phyloP scores from a whole-genome alignment of 2,888 invertebrate genomes.

The Cryptocephalus primarius region DNA sequence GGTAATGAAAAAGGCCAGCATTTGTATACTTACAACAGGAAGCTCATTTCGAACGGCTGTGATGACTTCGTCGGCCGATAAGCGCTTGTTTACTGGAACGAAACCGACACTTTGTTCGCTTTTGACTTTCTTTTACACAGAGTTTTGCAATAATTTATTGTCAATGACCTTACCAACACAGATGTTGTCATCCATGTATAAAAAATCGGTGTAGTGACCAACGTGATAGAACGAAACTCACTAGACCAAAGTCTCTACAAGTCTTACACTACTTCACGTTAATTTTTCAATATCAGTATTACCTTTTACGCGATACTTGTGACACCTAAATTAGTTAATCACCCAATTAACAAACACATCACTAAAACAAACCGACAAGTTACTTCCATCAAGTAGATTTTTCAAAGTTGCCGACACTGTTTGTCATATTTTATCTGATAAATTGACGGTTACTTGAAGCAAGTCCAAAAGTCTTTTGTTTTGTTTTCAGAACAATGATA shows the following conservation, averaged over 20 bases:
- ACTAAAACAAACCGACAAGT: too few relatives aligned
- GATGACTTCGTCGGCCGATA: too few relatives aligned
- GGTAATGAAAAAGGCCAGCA: background rate
- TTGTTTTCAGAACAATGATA: background rate
- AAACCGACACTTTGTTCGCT: background rate
- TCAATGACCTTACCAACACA: conserved; percentile 26
- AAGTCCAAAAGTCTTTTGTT: background rate
- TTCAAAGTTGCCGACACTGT: too few relatives aligned
- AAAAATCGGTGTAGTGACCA: conserved; percentile 1
- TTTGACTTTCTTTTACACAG: background rate
- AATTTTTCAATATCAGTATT: too few relatives aligned
- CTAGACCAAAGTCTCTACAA: background rate
- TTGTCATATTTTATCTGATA: too few relatives aligned
- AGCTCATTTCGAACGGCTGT: conserved; percentile 33
- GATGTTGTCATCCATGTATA: conserved; percentile 11
- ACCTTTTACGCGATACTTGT: too few relatives aligned
- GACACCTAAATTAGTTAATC: too few relatives aligned
- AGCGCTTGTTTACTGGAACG: background rate
- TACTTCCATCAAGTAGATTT: too few relatives aligned
- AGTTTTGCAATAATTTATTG: conserved; percentile 17
- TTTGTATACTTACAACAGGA: conserved; percentile 49
- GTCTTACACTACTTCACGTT: too few relatives aligned
- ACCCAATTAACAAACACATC: too few relatives aligned
- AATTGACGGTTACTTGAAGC: background rate
- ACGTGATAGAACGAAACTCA: background rate